Percentiles rank a stretch among this genome's conserved stretches.
phyloP scores from a whole-genome alignment of 30 jellyfish, hydroid and myxozoan genomes.

The Chironex yamaguchii region DNA sequence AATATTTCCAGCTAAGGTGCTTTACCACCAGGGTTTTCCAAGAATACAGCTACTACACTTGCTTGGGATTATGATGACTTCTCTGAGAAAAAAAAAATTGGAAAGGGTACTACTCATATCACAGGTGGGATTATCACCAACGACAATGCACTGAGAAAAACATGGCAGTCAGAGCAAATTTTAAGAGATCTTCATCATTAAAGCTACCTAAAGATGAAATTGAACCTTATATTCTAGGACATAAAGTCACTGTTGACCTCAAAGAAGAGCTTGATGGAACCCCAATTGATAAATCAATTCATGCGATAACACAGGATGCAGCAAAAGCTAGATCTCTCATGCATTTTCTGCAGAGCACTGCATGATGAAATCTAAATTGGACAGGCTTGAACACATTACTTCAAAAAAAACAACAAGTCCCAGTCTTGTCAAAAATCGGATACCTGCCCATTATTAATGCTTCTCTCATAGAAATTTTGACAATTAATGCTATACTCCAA shows the following conservation, averaged over 20 bases:
- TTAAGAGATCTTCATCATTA: conserved; percentile 12
- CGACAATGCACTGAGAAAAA: conserved; percentile 3
- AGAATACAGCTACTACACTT: conserved; percentile 15
- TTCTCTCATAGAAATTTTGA: background rate
- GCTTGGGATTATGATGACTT: conserved; percentile 66
- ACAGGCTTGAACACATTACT: conserved; percentile 58
- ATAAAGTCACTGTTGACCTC: conserved; percentile 26
- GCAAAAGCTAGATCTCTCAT: conserved; percentile 16
- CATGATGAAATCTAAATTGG: conserved; percentile 37
- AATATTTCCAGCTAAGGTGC: conserved; percentile 7
- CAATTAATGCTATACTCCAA: conserved; percentile 6
- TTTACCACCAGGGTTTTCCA: conserved; percentile 19
- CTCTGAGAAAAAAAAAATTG: conserved; percentile 47
- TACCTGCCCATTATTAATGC: conserved; percentile 45
- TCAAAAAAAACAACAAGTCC: background rate
- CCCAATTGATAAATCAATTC: background rate
- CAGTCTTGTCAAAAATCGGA: conserved; percentile 22
- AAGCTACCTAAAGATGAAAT: conserved; percentile 11
- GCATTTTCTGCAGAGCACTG: background rate
- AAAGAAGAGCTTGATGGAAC: conserved; percentile 7
- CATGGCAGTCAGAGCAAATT: background rate
- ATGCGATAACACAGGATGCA: background rate
- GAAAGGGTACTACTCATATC: conserved; percentile 45
- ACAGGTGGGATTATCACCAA: conserved; percentile 34
- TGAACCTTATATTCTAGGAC: conserved; percentile 6